A percentile compares a stretch with the other conserved stretches of the same genome.
These are phyloP conservation scores for Cydia fagiglandana DNA, from an alignment of 1,140 invertebrate species.

Conservation along the genomic window DNA sequence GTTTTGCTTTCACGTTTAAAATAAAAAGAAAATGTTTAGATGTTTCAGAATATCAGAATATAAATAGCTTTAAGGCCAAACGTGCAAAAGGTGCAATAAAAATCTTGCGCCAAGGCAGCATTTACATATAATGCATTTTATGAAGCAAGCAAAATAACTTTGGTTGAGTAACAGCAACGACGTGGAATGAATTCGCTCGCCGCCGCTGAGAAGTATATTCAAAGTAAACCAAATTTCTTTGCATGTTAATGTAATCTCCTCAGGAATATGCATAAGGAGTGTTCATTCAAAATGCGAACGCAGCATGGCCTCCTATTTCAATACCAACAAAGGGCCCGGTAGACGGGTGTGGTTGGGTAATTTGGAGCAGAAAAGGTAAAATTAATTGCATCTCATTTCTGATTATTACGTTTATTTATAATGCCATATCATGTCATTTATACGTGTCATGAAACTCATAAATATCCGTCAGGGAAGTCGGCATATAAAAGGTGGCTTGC, in stretches of 20 bases:
- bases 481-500: no score
- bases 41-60: not conserved
- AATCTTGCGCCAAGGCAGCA: conserved; percentile 7
- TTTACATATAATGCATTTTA: conserved; percentile 17
- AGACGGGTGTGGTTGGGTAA: no score
- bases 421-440: no score
- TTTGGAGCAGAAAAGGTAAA: no score
- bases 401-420: no score
- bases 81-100: not conserved
- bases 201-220: not conserved
- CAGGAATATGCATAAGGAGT: conserved; percentile 1
- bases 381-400: no score
- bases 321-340: not conserved
- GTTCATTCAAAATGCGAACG: not conserved
- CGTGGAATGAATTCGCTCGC: conserved; percentile 5
- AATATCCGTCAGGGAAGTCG: no score
- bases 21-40: not conserved
- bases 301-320: not conserved
- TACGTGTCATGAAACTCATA: no score
- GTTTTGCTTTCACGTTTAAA: no score
- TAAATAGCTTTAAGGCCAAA: not conserved
- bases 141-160: conserved; percentile 15
- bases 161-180: not conserved
- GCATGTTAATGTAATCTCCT: not conserved
- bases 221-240: conserved; percentile 4